Base-by-base conservation (phyloP, 2,888 invertebrate genomes). In the Scaptomyza parva region DNA sequence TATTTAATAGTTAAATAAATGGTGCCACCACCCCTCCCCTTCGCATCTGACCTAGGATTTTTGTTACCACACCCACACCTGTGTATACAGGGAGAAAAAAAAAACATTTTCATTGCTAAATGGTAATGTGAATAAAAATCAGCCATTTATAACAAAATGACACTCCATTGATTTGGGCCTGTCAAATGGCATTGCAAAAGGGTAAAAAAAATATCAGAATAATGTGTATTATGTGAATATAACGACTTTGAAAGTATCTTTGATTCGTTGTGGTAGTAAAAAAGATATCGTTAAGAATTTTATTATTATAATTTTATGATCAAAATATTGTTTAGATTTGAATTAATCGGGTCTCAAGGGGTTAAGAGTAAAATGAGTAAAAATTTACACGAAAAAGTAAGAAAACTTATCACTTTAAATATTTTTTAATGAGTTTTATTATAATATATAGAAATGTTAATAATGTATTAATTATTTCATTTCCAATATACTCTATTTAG, bases 1-100 rank as follows among this genome's bases (percentile, higher is more conserved):
- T 76, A 73, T 80, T 83, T 83, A 83, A 83, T 86, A 76, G 80
- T 70, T 86, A 80, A 86, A 86, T 86, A 86, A 83, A 82, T 83
- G 86, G 60, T 52, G 62, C 28, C 8, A 1, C 28, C 9, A 37
- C 28, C 18, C 22, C 44, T 2, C 17, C 9, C 8, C n/a, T 9
- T n/a, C n/a, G n/a, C n/a, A n/a, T n/a, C n/a, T n/a, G n/a, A n/a
- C n/a, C 6, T 6, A 1, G 4, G n/a, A n/a, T 65, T 61, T 62
- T 64, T 75, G 39, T 45, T 58, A 63, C 76, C 78, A 39, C 79
- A 58, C 77, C 59, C 81, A 6, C 22, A 28, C 81, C 78, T 71
- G 68, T 39, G 8, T 30, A 14, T 39, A n/a, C n/a, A n/a, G n/a
- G n/a, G n/a, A n/a, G n/a, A 22, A 28, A 37, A 54, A 58, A 40